Base-by-base conservation (phyloP, 2,113 vertebrate species). In the Probosciger aterrimus region DNA sequence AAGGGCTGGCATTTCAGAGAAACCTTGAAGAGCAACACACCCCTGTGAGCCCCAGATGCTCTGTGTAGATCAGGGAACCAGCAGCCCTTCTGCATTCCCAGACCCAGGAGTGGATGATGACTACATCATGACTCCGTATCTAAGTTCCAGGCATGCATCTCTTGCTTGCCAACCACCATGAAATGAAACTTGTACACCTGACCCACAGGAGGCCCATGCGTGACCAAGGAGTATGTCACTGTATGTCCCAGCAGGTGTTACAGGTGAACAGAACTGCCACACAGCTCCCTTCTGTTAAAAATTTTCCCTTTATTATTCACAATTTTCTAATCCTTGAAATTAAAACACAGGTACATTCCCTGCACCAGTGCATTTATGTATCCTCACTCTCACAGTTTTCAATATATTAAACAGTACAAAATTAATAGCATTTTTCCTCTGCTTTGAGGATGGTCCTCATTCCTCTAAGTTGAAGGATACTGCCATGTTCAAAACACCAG, bases 261-360 rank as follows among this genome's bases (percentile, higher is more conserved):
- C 12, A 81, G 73, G 74, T 11, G 24, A 88, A 91, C 16, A 84
- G 27, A 93, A 86, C 1, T 67, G 50, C 31, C 53, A 84, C 15
- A 2, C 24, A 67, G 53, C 20, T 35, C 3, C 11, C 15, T 86
- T 60, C 33, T 85, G 80, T 88, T 37, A 63, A 84, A 96, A 92
- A 92, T 49, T 4, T 55, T 90, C 80, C 82, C 86, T 96, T 96
- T 95, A 97, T 95, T 96, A 39, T 59, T 87, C 47, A 91, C 35
- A 64, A 49, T 89, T 78, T 77, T 35, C 28, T 50, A 74, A 83
- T 83, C 27, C n/a, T 93, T 86, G 64, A 90, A 92, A 83, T 90
- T n/a, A 81, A 95, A 86, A 81, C 49, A 82, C 52, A 75, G 55
- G 28, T 74, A 43, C 28, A 60, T 87, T 93, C 27, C 35, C 81